Conservation (phyloP, 2,113 vertebrate species). For the rat (Rattus norvegicus) region DNA sequence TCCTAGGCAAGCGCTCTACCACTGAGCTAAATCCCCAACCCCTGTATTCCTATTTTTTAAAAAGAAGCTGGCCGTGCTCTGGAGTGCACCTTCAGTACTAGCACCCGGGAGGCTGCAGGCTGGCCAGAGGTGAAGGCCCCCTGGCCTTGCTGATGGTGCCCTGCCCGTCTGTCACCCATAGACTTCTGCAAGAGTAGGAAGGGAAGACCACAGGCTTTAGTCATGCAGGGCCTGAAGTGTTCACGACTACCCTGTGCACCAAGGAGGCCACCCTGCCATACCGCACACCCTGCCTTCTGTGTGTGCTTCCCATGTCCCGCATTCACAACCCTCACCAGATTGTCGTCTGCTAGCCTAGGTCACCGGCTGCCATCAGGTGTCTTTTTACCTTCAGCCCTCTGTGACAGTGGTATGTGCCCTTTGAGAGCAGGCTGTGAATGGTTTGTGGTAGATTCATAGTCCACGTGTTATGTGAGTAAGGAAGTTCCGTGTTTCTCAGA, state of each 20-base stretch:
- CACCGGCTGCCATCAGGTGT: not conserved
- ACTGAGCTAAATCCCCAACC: too few relatives aligned
- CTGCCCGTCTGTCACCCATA: not conserved
- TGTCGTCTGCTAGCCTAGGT: not conserved
- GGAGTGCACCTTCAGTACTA: not conserved
- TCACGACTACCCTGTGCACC: not conserved
- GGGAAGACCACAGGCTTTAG: accelerated
- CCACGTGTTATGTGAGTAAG: accelerated
- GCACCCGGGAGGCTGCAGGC: not conserved
- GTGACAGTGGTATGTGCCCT: not conserved
- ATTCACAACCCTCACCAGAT: not conserved
- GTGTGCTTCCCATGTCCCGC: not conserved
- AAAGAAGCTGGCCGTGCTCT: not conserved
- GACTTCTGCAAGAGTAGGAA: not conserved
- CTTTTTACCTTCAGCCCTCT: not conserved
- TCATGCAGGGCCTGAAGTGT: too few relatives aligned
- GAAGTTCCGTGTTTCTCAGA: not conserved
- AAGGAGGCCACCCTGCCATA: not conserved
- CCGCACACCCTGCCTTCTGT: not conserved
- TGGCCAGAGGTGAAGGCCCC: not conserved
- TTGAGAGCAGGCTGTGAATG: not conserved
- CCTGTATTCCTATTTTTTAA: too few relatives aligned
- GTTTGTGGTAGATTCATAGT: not conserved
- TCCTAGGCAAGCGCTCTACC: too few relatives aligned
- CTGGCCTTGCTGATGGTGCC: not conserved